Evolutionary conservation across 1,140 invertebrate species (phyloP).

Genomic region (Cepaea nemoralis): DNA sequence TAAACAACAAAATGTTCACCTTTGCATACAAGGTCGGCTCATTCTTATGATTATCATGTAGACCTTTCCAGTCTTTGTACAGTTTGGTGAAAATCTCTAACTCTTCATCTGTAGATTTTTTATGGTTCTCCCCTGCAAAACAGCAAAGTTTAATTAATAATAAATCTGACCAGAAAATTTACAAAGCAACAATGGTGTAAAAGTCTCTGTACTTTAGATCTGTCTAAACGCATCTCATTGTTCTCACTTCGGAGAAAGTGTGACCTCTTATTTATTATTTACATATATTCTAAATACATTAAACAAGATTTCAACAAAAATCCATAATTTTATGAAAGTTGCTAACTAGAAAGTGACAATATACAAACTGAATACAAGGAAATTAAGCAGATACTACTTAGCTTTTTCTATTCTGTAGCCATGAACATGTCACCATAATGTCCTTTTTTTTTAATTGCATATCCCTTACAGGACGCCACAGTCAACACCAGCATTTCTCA

Average conservation of each 20-base stretch:
- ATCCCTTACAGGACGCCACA: too few relatives aligned
- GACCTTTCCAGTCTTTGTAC: conserved; percentile 76
- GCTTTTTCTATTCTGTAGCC: too few relatives aligned
- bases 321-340: not conserved
- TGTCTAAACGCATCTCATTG: too few relatives aligned
- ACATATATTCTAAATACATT: not conserved
- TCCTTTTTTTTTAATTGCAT: too few relatives aligned
- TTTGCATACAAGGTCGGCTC: conserved; percentile 87
- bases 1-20: conserved; percentile 46
- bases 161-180: not conserved
- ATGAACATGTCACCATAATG: too few relatives aligned
- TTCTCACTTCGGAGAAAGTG: not conserved
- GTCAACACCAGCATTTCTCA: too few relatives aligned
- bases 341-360: not conserved
- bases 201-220: too few relatives aligned
- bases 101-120: conserved; percentile 64
- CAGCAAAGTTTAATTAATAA: not conserved
- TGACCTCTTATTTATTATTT: not conserved
- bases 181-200: not conserved
- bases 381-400: too few relatives aligned
- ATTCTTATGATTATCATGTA: conserved; percentile 54
- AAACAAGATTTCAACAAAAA: not conserved
- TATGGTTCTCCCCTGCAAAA: not conserved
- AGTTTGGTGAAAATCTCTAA: conserved; percentile 75
- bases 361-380: too few relatives aligned